These are phyloP conservation scores for Pan paniscus DNA, from an alignment of 2,113 vertebrate species.

Conservation along the genomic window DNA sequence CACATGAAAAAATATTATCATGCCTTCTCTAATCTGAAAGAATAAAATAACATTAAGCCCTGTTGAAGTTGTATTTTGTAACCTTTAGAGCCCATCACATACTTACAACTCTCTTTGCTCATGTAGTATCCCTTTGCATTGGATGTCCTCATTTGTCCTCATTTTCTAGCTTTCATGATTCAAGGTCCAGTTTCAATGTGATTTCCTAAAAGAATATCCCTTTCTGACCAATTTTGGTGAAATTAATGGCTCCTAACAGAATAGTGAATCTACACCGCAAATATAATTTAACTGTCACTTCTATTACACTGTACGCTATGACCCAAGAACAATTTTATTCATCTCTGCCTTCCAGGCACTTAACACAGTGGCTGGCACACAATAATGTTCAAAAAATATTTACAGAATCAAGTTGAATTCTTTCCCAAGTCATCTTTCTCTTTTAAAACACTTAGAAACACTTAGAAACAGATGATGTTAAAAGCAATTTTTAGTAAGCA, in stretches of 20 bases:
- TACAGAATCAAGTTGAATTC: neutral
- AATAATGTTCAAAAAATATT: neutral
- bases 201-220: slow-evolving; percentile 46
- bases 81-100: neutral
- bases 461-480: neutral
- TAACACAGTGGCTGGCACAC: neutral
- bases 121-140: neutral
- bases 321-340: slow-evolving; percentile 27
- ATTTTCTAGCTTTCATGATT: slow-evolving; percentile 15
- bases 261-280: neutral
- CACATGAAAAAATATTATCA: neutral
- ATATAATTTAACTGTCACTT: neutral
- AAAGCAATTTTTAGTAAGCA: neutral
- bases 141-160: neutral
- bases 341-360: neutral
- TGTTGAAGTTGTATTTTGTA: neutral
- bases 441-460: neutral
- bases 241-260: slow-evolving; percentile 1
- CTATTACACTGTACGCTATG: neutral
- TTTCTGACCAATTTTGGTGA: slow-evolving; percentile 39
- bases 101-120: neutral
- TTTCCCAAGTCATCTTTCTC: neutral
- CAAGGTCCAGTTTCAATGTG: neutral
- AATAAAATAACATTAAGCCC: neutral
- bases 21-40: neutral